Evolutionary conservation across 92 coral and sea anemone species (phyloP), one percentile per base, ranked within the genome.

Genomic region (Palythoa grandis): DNA sequence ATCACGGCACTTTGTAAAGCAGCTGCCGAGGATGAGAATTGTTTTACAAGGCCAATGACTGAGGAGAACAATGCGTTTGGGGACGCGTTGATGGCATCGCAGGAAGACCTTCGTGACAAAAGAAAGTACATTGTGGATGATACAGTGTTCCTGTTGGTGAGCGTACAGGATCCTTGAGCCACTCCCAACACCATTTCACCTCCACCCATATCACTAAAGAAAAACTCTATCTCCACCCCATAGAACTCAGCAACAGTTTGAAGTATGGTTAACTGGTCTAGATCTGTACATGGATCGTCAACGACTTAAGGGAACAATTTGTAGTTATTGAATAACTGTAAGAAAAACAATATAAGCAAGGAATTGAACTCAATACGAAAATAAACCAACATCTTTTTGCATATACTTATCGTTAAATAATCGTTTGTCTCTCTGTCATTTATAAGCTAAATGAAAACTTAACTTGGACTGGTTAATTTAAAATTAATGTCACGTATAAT

Each of bases 101-200:
- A 43, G 19, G 85, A 66, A 40, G 74, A 66, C 6, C 85, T 80
- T 25, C 75, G 70, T 12, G 82, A 58, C 67, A 66, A 76, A 53
- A 76, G 74, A 48, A 80, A 66, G n/a, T 80, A 66, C 58, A 40
- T 66, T n/a, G 85, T 65, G 14, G 73, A 63, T 66, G 85, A 80
- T 16, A 67, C 75, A 1, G 22, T 80, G 24, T 80, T 66, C 39
- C 60, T 80, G 11, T 9, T 23, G 72, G 85, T 80, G 37, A 68
- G 47, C 39, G 85, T 80, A 39, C 73, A 80, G 60, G 61, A 80
- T 19, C 85, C 72, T 47, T 80, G 63, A 66, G 60, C 0, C 38
- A 17, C 75, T 19, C 69, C 68, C 68, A 61, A 4, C 9, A 8
- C 9, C 11, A 5, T 7, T 20, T 23, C 61, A 56, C 19, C 5